Evolutionary conservation across 2,797 vertebrate species (phyloP).

Genomic region (Rhinatrema bivittatum): DNA sequence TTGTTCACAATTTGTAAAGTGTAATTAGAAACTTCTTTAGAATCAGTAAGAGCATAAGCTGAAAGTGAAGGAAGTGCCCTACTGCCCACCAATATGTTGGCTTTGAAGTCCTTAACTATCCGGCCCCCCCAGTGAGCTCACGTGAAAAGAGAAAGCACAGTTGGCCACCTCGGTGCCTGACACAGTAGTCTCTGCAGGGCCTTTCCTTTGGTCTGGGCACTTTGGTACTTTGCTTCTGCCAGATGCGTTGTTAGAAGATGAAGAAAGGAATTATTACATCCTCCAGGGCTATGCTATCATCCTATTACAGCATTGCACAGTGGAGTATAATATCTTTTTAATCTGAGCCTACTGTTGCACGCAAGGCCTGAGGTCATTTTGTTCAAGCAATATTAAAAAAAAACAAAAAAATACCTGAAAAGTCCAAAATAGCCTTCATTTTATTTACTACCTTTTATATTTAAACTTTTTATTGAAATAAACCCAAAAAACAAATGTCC

Average conservation of each 20-base stretch:
- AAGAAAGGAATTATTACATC: constrained; percentile 26
- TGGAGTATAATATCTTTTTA: too few species aligned
- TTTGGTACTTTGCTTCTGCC: constrained; percentile 56
- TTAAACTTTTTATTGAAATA: too few species aligned
- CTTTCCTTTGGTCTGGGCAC: constrained; percentile 58
- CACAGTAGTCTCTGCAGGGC: constrained; percentile 70
- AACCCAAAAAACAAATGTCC: too few species aligned
- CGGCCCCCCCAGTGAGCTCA: constrained; percentile 59
- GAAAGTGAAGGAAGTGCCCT: constrained; percentile 41
- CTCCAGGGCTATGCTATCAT: too few species aligned
- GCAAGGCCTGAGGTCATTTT: too few species aligned
- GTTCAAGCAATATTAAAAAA: too few species aligned
- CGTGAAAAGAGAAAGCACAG: constrained; percentile 24
- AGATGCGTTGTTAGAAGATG: constrained; percentile 52
- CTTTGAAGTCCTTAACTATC: constrained; percentile 75
- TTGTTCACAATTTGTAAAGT: constrained; percentile 65
- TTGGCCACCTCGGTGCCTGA: constrained; percentile 52
- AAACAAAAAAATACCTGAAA: too few species aligned
- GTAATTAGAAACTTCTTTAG: constrained; percentile 66
- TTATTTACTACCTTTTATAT: too few species aligned
- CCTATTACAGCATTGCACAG: too few species aligned
- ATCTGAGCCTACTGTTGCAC: too few species aligned
- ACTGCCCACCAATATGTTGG: constrained; percentile 56
- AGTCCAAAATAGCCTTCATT: too few species aligned
- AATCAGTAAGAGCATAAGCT: constrained; percentile 45